Conservation (phyloP, 2,113 vertebrate species). For the Sigmodon hispidus region DNA sequence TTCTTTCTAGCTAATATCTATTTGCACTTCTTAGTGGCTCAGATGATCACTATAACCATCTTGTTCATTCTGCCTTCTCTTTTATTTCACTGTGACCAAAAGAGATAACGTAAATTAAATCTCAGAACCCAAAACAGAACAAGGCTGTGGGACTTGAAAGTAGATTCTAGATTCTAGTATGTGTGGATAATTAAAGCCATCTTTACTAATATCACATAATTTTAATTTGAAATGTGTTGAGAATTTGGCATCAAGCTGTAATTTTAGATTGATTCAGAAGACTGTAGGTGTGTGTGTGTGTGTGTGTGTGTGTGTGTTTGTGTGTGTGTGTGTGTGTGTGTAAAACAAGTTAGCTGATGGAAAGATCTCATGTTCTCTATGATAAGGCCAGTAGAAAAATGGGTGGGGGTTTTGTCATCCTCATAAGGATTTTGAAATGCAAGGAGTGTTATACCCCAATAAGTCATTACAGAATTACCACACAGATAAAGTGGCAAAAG, state of each 20-base stretch:
- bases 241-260: slow-evolving; percentile 27
- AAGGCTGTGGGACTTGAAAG: slow-evolving; percentile 29
- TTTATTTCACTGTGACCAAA: not conserved
- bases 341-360: not conserved
- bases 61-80: not conserved
- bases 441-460: not conserved
- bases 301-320: too few species aligned
- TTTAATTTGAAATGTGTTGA: slow-evolving; percentile 31
- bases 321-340: too few species aligned
- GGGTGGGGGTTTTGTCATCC: not conserved
- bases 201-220: not conserved
- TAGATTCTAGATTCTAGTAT: not conserved
- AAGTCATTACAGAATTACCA: not conserved
- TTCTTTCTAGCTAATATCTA: not conserved
- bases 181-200: not conserved
- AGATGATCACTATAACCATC: not conserved
- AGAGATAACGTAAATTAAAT: not conserved
- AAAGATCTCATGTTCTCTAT: not conserved
- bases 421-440: slow-evolving; percentile 12
- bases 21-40: not conserved
- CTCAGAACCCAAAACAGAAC: not conserved
- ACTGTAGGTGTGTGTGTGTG: too few species aligned
- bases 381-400: not conserved
- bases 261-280: not conserved
- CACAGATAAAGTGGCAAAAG: slow-evolving; percentile 4